phyloP scores from a whole-genome alignment of 2,113 vertebrate genomes.

The Symphodus melops region DNA sequence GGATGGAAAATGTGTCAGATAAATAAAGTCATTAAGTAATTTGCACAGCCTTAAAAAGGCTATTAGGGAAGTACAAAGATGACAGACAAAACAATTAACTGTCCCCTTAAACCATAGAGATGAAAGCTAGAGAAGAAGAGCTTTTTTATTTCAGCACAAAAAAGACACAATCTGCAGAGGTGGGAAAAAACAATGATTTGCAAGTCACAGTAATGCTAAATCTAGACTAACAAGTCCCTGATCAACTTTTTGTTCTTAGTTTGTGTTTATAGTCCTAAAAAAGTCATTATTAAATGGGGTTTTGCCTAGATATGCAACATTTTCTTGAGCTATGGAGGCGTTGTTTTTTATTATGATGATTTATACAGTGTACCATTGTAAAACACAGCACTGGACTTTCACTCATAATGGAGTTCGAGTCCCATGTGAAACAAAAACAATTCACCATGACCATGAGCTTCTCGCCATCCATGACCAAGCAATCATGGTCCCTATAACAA shows the following conservation, averaged over 20 bases:
- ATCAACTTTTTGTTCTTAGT: no score
- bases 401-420: no score
- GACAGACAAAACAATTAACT: slow-evolving; percentile 20
- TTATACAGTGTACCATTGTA: no score
- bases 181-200: slow-evolving; percentile 16
- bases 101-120: slow-evolving; percentile 46
- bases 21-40: background rate
- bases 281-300: background rate
- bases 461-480: no score
- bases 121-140: slow-evolving; percentile 14
- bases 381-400: no score
- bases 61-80: slow-evolving; percentile 4
- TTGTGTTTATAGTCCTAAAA: background rate
- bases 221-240: background rate
- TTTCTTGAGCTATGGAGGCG: no score
- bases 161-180: slow-evolving; percentile 43
- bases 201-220: background rate
- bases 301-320: no score
- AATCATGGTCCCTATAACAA: no score
- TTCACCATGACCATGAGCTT: no score
- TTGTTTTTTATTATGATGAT: no score
- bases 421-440: no score
- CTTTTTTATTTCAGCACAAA: slow-evolving; percentile 29
- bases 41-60: background rate
- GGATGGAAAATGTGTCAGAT: background rate